A percentile compares a stretch with the other conserved stretches of the same genome.
Evolutionary conservation across 1,140 invertebrate genomes (phyloP).

Genomic region (Spodoptera frugiperda): DNA sequence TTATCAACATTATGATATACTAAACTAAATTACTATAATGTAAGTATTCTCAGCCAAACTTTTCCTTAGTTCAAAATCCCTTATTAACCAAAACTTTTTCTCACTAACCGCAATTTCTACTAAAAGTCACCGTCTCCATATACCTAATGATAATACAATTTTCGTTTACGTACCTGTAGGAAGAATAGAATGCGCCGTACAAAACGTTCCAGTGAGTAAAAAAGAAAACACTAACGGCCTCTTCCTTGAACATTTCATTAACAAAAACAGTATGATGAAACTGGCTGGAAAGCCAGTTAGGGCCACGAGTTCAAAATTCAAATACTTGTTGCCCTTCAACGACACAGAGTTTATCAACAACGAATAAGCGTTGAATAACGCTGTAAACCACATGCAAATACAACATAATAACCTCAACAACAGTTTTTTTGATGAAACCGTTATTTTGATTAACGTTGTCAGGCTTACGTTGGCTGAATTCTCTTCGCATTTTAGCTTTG

Average conservation of each 20-base stretch:
- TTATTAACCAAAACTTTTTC: too few species aligned
- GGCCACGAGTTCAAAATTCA: conserved; percentile 89
- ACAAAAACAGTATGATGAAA: conserved; percentile 80
- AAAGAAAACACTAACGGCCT: conserved; percentile 62
- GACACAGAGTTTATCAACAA: conserved; percentile 92
- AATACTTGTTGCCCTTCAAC: conserved; percentile 89
- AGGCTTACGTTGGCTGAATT: conserved; percentile 50
- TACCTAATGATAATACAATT: not conserved
- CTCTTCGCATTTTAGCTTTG: conserved; percentile 61
- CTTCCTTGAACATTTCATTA: conserved; percentile 71
- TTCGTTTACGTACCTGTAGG: not conserved
- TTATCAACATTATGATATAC: too few species aligned
- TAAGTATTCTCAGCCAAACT: too few species aligned
- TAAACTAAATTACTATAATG: too few species aligned
- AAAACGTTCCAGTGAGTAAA: conserved; percentile 12
- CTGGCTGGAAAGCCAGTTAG: conserved; percentile 90
- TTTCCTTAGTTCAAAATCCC: too few species aligned
- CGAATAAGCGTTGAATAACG: conserved; percentile 92
- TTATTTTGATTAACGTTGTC: conserved; percentile 58
- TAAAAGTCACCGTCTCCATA: too few species aligned
- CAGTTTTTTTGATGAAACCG: conserved; percentile 66
- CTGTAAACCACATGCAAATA: conserved; percentile 90
- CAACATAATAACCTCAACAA: conserved; percentile 85
- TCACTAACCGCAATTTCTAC: too few species aligned
- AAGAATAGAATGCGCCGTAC: conserved; percentile 13